Evolutionary conservation across 2,888 invertebrate species (phyloP), one percentile per base, ranked within the genome.

Genomic region (Lapara coniferarum): DNA sequence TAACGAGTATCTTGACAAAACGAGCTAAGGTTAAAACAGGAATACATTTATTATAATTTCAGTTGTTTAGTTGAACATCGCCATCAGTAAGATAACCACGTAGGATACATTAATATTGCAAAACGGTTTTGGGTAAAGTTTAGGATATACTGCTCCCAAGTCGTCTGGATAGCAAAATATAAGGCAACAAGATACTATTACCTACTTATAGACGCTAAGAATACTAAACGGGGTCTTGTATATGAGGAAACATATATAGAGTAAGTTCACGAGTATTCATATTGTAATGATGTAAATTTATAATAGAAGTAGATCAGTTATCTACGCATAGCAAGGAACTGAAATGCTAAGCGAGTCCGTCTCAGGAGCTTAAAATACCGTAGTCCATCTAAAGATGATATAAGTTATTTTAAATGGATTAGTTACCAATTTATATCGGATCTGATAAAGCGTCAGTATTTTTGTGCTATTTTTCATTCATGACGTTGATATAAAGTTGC

Each of bases 61-160:
- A 77, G 77, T 78, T 78, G 77, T 77, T 78, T 76, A 76, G 73
- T 76, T 55, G 57, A 66, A 30, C 66, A 67, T 52, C 66, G 77
- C 81, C 85, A 90, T 90, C 86, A 85, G 89, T 86, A 89, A 85
- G 85, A 86, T 85, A 82, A 81, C 85, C 91, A 88, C 91, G 91
- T 91, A 84, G 86, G 81, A 81, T 81, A 86, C 90, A 91, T 91
- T 90, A 90, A 90, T 91, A 90, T 89, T 86, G 86, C 87, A 87
- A 89, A 90, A 87, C 83, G 85, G 86, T 86, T 90, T 87, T 81
- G 87, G 88, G 83, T 84, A 86, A 90, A 89, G 85, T 90, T 89
- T 80, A 82, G 85, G 83, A 89, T 90, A 87, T 89, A 90, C 87
- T 84, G 86, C 83, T 86, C 81, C 83, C 80, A 82, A 88, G 85